These are phyloP conservation scores for Halictus rubicundus DNA, from an alignment of 1,140 invertebrate species.

Conservation along the genomic window DNA sequence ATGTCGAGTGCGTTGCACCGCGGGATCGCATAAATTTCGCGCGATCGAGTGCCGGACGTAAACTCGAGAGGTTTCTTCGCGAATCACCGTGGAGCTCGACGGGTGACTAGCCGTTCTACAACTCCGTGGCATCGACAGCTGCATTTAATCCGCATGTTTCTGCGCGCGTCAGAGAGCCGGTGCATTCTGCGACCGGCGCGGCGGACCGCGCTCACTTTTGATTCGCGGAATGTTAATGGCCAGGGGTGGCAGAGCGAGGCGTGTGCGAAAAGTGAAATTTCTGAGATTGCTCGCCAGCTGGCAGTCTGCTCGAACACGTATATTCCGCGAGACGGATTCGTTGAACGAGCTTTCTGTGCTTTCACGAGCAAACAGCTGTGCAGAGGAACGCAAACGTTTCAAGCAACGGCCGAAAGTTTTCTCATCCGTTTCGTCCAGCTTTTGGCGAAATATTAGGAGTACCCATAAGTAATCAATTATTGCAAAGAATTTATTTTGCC, in stretches of 20 bases:
- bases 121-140: slow-evolving; percentile 5
- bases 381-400: neutral
- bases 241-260: neutral
- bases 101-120: neutral
- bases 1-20: too few species aligned
- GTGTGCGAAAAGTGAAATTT: slow-evolving; percentile 13
- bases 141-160: neutral
- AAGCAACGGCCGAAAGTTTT: neutral
- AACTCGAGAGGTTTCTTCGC: too few species aligned
- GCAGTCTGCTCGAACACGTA: neutral
- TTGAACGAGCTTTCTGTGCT: neutral
- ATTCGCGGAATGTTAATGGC: slow-evolving; percentile 19
- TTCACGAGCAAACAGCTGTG: neutral
- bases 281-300: slow-evolving; percentile 10
- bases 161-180: neutral
- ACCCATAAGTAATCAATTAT: too few species aligned
- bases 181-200: neutral
- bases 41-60: too few species aligned
- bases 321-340: neutral
- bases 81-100: too few species aligned
- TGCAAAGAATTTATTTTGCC: too few species aligned
- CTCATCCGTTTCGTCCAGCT: neutral
- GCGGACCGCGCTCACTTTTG: neutral
- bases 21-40: too few species aligned
- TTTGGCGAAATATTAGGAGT: neutral